Evolutionary conservation across 2,888 invertebrate species (phyloP).

Genomic region (Protonemura montana): DNA sequence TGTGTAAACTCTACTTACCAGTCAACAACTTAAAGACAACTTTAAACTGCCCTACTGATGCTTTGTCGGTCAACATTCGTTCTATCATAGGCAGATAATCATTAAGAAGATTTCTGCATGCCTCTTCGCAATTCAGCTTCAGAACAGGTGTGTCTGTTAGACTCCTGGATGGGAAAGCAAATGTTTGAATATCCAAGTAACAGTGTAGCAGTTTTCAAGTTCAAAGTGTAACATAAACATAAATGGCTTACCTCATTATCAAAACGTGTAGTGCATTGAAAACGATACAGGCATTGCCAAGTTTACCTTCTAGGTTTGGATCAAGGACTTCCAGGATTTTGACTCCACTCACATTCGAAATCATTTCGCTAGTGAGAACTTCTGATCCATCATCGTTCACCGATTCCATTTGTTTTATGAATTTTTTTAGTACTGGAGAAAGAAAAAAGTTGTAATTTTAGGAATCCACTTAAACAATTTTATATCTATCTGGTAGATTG

Average conservation of each 20-base stretch:
- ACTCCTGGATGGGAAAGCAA: slow-evolving; percentile 59
- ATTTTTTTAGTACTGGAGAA: slow-evolving; percentile 28
- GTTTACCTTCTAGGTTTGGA: slow-evolving; percentile 67
- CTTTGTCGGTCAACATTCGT: slow-evolving; percentile 70
- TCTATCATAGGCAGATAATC: slow-evolving; percentile 71
- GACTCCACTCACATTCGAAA: slow-evolving; percentile 73
- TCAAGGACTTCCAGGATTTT: slow-evolving; percentile 74
- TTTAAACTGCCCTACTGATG: slow-evolving; percentile 71
- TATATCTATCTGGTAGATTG: too few relatives aligned
- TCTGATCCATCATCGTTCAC: slow-evolving; percentile 52
- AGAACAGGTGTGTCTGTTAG: slow-evolving; percentile 68
- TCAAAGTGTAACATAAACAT: neutral
- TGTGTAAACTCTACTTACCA: slow-evolving; percentile 34
- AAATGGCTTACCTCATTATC: slow-evolving; percentile 63
- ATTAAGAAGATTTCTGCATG: slow-evolving; percentile 75
- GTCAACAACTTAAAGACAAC: slow-evolving; percentile 73
- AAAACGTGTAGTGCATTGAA: slow-evolving; percentile 73
- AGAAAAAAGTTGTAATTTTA: neutral
- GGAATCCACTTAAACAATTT: neutral
- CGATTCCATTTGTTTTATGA: slow-evolving; percentile 15
- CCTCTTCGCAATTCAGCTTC: slow-evolving; percentile 69
- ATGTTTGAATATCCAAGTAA: neutral
- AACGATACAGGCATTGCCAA: slow-evolving; percentile 66
- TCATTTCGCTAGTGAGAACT: slow-evolving; percentile 70
- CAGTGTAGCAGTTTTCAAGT: neutral